Evolutionary conservation across 53 echinoderm and acorn worm genomes (phyloP), one percentile per base, ranked within the genome.

Genomic region (Holothuria scabra): DNA sequence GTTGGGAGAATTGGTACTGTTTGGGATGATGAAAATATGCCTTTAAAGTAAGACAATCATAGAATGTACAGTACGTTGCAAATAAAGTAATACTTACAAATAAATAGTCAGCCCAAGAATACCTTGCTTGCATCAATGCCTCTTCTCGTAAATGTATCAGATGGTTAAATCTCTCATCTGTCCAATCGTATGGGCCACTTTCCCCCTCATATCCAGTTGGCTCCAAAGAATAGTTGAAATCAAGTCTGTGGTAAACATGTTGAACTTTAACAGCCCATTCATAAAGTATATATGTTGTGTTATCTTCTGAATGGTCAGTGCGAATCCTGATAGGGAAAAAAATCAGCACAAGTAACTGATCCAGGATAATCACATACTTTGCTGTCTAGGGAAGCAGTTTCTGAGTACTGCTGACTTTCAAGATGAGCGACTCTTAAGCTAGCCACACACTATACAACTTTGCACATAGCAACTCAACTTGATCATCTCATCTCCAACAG

Each of bases 71-170:
- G 92, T 22, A 85, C 10, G 41, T 21, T 21, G 2, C 30, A 31
- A 28, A 68, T 7, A 21, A 6, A 49, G 24, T 63, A 11, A 66
- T 67, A 90, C 97, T 97, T 79, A 97, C 97, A 84, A 88, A 89
- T 70, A 94, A 44, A 84, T 94, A 97, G 66, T 97, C 92, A 20
- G 97, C 97, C 97, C 97, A 97, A 41, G 90, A 87, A 35, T 56
- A 71, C 52, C 97, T 69, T 14, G 97, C 94, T 65, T 90, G 90
- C 12, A 88, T 66, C 12, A 97, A 74, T 26, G 97, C 94, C 7
- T 72, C 64, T 68, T 97, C 90, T 37, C 94, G 83, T 23, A 97
- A 90, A 12, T 65, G 52, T n/a, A 97, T 92, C 19, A 97, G 61
- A 74, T 92, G 90, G 49, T 86, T 37, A 75, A 90, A 94, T 62